phyloP scores from a whole-genome alignment of 64 coral and sea anemone genomes.

The Dendronephthya gigantea region DNA sequence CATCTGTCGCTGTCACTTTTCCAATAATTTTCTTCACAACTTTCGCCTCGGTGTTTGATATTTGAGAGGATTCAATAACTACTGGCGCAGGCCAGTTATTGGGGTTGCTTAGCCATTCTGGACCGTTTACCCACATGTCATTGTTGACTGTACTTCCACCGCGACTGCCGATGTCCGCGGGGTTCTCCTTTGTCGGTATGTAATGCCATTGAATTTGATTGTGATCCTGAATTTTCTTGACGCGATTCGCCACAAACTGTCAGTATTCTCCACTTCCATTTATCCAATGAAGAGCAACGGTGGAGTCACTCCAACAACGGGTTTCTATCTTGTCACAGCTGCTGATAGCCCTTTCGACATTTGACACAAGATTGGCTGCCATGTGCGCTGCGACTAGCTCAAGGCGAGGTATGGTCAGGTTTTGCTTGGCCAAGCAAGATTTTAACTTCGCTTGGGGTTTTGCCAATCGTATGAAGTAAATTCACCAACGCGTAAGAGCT shows the following conservation, averaged over 20 bases:
- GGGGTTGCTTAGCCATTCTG: background rate
- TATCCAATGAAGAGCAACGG: no score
- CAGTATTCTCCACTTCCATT: no score
- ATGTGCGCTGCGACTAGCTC: background rate
- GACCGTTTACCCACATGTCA: no score
- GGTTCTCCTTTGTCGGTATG: no score
- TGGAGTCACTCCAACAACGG: background rate
- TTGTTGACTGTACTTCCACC: no score
- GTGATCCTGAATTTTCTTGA: background rate
- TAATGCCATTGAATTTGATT: no score
- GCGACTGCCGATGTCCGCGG: no score
- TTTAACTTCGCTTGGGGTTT: no score
- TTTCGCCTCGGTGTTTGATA: background rate
- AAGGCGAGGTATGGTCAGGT: background rate
- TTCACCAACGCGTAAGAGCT: no score
- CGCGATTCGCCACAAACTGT: background rate
- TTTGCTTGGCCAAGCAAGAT: background rate
- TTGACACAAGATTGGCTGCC: background rate
- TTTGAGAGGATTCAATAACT: background rate
- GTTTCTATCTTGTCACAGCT: no score
- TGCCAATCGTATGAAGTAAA: no score
- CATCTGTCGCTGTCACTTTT: background rate
- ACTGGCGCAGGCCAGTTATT: background rate
- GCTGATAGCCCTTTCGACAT: background rate
- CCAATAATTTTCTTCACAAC: background rate